These are phyloP conservation scores for Sycobia sp. DNA, from an alignment of 1,140 invertebrate genomes.

Conservation along the genomic window DNA sequence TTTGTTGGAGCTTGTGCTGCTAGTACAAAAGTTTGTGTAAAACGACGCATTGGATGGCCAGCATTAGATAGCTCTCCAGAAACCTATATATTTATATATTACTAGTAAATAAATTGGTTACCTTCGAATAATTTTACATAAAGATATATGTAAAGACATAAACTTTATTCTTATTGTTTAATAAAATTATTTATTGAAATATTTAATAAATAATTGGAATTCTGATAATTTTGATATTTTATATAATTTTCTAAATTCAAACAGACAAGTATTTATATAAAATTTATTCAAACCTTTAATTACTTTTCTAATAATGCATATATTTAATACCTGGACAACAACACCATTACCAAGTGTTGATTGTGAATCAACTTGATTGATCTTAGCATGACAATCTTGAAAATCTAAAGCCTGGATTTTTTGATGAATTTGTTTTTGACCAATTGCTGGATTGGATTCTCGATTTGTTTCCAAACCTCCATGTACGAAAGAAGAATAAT, in stretches of 20 bases:
- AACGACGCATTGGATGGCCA: constrained; percentile 93
- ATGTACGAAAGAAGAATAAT: constrained; percentile 94
- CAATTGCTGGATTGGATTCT: constrained; percentile 85
- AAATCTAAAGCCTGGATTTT: constrained; percentile 95
- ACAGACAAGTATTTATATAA: too few relatives aligned
- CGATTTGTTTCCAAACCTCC: constrained; percentile 83
- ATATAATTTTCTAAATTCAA: too few relatives aligned
- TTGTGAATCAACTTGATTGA: constrained; percentile 90
- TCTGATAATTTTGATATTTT: background rate
- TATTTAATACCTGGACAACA: constrained; percentile 87
- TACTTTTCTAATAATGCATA: too few relatives aligned
- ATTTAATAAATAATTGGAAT: background rate
- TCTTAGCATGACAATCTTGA: constrained; percentile 95
- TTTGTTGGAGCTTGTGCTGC: constrained; percentile 93
- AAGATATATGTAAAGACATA: background rate
- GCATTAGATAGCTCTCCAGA: constrained; percentile 95
- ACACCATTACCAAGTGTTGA: constrained; percentile 92
- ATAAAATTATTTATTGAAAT: background rate
- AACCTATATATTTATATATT: constrained; percentile 70
- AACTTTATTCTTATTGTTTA: too few relatives aligned
- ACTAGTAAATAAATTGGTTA: constrained; percentile 10
- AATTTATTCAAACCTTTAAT: too few relatives aligned
- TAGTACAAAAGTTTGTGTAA: constrained; percentile 97
- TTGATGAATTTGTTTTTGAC: constrained; percentile 93
- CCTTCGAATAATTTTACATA: too few relatives aligned